Evolutionary conservation across 2,113 vertebrate genomes (phyloP).

Genomic region (Dolichotis patagonum): DNA sequence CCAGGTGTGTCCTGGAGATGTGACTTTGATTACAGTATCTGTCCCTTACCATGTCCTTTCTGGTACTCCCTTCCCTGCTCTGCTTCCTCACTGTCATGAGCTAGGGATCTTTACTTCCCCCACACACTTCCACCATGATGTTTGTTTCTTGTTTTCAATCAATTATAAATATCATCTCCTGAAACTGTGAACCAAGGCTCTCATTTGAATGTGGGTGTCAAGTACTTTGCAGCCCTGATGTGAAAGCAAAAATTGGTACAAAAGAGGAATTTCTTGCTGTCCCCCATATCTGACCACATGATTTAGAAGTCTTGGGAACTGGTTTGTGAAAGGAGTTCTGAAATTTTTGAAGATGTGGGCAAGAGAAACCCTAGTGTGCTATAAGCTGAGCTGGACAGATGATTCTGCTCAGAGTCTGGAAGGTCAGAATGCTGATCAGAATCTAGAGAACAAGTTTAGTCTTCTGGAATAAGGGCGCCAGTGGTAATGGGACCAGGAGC

Average conservation of each 20-base stretch:
- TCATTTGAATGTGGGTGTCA: not conserved
- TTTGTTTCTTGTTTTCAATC: not conserved
- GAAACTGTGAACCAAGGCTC: not conserved
- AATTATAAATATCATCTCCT: not conserved
- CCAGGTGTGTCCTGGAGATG: not conserved
- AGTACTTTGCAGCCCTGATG: not conserved
- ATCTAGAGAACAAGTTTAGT: not conserved
- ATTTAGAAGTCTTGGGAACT: not conserved
- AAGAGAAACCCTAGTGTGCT: not conserved
- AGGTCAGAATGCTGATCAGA: not conserved
- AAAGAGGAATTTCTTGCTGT: not conserved
- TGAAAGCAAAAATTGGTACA: not conserved
- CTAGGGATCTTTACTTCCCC: not conserved
- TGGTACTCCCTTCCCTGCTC: not conserved
- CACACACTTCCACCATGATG: not conserved
- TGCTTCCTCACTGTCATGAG: not conserved
- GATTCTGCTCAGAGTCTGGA: not conserved
- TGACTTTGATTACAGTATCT: not conserved
- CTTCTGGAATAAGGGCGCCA: not conserved
- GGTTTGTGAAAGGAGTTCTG: not conserved
- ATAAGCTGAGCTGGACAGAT: not conserved
- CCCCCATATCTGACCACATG: not conserved
- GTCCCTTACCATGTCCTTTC: not conserved
- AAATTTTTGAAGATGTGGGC: not conserved
- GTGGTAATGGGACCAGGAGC: not conserved